Base-by-base conservation (phyloP, 2,888 invertebrate genomes). In the Pristionchus japonicus region DNA sequence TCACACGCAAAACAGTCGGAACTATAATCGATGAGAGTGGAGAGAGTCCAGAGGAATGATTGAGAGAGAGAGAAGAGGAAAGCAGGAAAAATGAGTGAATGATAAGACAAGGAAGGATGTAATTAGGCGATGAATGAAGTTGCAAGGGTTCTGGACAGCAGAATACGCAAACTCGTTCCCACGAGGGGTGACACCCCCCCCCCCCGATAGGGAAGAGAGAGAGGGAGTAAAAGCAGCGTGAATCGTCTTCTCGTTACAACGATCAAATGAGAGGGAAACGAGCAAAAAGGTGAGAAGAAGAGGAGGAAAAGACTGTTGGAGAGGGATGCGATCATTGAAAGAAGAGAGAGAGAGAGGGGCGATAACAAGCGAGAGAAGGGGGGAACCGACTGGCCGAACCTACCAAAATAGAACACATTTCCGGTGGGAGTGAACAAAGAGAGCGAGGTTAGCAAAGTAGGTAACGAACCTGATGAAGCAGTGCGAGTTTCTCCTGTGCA, bases 211-310 rank as follows among this genome's bases (percentile, higher is more conserved):
- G 67, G 31, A 67, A 34, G 31, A 34, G 67, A 40, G 74, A 23
- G 40, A 40, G 74, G n/a, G 74, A 47, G 77, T 40, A 77, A 52
- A 82, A 52, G 82, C 52, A 70, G 70, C 52, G 82, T 82, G 52
- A 82, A 27, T 77, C 77, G 37, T 34, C n/a, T n/a, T n/a, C 40
- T 77, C 37, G 77, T 49, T 47, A 82, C 47, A 82, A 27, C 40
- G 84, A 85, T 43, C 40, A 34, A 85, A 64, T 47, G 85, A 85
- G 83, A 83, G 31, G 43, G 83, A 83, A 37, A 74, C 9, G 57
- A 34, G 83, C 17, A 61, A 80, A 37, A 52, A 43, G 52, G 52
- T 34, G 82, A 83, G 52, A 83, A 83, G 77, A 43, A 77, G 82
- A 80, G 40, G 23, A n/a, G n/a, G 43, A 64, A 74, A 43, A 82